Percentiles rank a stretch among this genome's conserved stretches.
These are phyloP conservation scores for Tipula unca DNA, from an alignment of 2,888 invertebrate species.

Conservation along the genomic window DNA sequence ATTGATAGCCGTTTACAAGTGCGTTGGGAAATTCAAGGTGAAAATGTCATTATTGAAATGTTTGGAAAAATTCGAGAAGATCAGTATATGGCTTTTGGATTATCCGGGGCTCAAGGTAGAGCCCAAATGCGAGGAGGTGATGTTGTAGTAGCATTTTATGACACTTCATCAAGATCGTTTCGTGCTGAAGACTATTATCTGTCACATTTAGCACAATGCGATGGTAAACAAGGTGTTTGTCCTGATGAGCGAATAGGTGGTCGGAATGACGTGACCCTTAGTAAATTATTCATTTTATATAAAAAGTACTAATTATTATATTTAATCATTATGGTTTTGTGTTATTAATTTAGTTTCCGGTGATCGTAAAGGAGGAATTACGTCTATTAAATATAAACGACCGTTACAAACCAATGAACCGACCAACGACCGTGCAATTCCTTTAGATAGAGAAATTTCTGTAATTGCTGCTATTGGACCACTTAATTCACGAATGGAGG, in stretches of 20 bases:
- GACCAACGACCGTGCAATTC: conserved; percentile 59
- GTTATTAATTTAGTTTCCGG: conserved; percentile 50
- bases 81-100: conserved; percentile 82
- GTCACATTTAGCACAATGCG: conserved; percentile 71
- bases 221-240: conserved; percentile 75
- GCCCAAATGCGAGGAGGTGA: conserved; percentile 76
- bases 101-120: conserved; percentile 66
- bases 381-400: conserved; percentile 68
- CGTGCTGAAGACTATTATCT: conserved; percentile 79
- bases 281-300: conserved; percentile 34
- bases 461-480: conserved; percentile 85
- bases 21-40: conserved; percentile 73
- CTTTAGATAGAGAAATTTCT: conserved; percentile 58
- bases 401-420: conserved; percentile 70
- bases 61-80: conserved; percentile 71
- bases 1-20: conserved; percentile 76
- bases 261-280: conserved; percentile 62
- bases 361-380: conserved; percentile 67
- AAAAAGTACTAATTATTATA: background rate
- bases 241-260: conserved; percentile 77
- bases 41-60: conserved; percentile 66
- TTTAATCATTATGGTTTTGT: background rate
- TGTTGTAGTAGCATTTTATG: conserved; percentile 72
- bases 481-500: conserved; percentile 68
- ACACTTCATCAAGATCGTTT: conserved; percentile 49